Conservation (phyloP, 2,888 invertebrate species). For the Drosophila nigricruria region DNA sequence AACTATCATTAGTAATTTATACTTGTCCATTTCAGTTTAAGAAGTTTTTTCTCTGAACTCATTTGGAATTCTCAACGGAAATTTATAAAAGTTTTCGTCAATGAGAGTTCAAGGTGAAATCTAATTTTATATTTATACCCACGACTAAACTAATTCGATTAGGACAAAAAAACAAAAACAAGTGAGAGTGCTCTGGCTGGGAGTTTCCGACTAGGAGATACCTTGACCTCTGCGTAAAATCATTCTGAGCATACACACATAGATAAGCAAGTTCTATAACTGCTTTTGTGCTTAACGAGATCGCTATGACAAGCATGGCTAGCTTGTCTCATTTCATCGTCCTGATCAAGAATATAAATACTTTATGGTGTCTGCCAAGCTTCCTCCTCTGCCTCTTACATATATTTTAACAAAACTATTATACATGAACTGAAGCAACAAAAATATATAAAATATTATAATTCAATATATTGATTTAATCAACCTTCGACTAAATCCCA, state of each 20-base stretch:
- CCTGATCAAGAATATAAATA: no score
- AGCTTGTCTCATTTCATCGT: no score
- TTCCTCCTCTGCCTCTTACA: no score
- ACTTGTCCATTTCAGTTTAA: no score
- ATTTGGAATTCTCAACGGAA: background rate
- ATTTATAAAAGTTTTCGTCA: background rate
- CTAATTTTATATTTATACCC: background rate
- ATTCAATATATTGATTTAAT: background rate
- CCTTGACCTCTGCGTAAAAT: background rate
- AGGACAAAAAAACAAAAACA: background rate
- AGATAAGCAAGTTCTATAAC: no score
- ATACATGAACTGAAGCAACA: no score
- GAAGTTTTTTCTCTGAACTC: background rate
- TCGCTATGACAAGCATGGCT: no score
- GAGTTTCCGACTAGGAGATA: background rate
- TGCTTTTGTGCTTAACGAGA: no score
- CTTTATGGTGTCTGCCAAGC: no score
- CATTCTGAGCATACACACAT: no score
- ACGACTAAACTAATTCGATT: background rate
- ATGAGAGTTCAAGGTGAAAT: background rate
- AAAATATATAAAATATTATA: background rate
- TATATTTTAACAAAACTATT: no score
- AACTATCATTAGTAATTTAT: no score
- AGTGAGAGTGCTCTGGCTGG: background rate
- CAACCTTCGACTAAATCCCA: background rate